These are phyloP conservation scores for Melanophora roralis DNA, from an alignment of 2,888 invertebrate species.

Conservation along the genomic window DNA sequence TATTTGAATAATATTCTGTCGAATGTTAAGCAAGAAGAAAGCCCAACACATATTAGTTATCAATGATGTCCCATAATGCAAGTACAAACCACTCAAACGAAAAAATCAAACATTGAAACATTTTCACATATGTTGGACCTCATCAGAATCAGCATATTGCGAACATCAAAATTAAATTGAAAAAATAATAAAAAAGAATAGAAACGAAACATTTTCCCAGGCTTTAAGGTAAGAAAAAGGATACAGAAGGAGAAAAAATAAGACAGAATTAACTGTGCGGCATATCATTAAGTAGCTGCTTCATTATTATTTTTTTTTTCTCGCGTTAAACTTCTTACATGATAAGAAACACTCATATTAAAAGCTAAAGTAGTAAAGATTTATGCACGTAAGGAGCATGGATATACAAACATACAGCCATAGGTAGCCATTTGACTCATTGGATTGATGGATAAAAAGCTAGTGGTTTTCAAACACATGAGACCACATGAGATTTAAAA, in stretches of 20 bases:
- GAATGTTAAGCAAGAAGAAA: constrained; percentile 36
- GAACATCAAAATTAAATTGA: constrained; percentile 44
- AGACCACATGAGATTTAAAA: constrained; percentile 55
- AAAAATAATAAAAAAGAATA: constrained; percentile 36
- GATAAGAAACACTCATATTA: constrained; percentile 30
- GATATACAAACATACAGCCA: no score
- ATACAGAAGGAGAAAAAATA: constrained; percentile 33
- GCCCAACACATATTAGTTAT: constrained; percentile 56
- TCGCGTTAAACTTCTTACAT: constrained; percentile 42
- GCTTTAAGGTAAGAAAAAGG: constrained; percentile 52
- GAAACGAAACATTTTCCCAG: constrained; percentile 57
- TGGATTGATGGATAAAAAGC: constrained; percentile 24
- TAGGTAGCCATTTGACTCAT: no score
- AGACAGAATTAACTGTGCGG: constrained; percentile 49
- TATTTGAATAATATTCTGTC: constrained; percentile 27
- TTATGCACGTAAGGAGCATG: constrained; percentile 12
- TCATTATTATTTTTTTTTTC: constrained; percentile 46
- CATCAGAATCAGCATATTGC: constrained; percentile 38
- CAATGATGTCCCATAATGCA: constrained; percentile 55
- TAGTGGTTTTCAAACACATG: background rate
- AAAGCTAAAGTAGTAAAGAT: constrained; percentile 16
- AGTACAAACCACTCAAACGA: constrained; percentile 33
- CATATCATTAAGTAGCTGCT: constrained; percentile 61
- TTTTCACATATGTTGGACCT: constrained; percentile 50
- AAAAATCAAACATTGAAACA: constrained; percentile 58